These are phyloP conservation scores for Oncorhynchus clarkii DNA, from an alignment of 2,113 vertebrate species.

Conservation along the genomic window DNA sequence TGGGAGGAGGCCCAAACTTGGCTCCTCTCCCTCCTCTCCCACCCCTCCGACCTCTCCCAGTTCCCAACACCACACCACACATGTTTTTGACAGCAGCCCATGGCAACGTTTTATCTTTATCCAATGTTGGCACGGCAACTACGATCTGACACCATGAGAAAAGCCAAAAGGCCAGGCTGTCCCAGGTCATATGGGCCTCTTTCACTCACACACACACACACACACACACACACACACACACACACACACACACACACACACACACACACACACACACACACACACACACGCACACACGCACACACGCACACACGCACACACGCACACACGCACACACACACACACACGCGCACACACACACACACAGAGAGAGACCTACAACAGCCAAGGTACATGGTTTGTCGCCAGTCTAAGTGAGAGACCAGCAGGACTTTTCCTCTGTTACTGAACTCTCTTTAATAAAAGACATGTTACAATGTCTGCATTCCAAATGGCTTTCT, in stretches of 20 bases:
- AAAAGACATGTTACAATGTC: no score
- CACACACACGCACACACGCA: neutral
- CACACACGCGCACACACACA: no score
- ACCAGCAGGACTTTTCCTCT: neutral
- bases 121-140: slow-evolving; percentile 20
- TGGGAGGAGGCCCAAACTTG: neutral
- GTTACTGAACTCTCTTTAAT: neutral
- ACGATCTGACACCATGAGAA: neutral
- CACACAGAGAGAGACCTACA: neutral
- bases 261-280: neutral
- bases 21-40: slow-evolving; percentile 8
- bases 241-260: neutral
- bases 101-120: slow-evolving; percentile 27
- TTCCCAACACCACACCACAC: slow-evolving; percentile 30
- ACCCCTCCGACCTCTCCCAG: slow-evolving; percentile 10
- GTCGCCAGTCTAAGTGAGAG: neutral
- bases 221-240: neutral
- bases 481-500: no score
- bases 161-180: slow-evolving; percentile 1
- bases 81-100: slow-evolving; percentile 31
- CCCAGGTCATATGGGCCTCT: slow-evolving; percentile 7
- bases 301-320: neutral
- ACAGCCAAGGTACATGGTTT: neutral
- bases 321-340: no score
- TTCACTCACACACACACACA: neutral